Evolutionary conservation across 2,113 vertebrate species (phyloP).

Genomic region (Cryptomyrus ogoouensis): DNA sequence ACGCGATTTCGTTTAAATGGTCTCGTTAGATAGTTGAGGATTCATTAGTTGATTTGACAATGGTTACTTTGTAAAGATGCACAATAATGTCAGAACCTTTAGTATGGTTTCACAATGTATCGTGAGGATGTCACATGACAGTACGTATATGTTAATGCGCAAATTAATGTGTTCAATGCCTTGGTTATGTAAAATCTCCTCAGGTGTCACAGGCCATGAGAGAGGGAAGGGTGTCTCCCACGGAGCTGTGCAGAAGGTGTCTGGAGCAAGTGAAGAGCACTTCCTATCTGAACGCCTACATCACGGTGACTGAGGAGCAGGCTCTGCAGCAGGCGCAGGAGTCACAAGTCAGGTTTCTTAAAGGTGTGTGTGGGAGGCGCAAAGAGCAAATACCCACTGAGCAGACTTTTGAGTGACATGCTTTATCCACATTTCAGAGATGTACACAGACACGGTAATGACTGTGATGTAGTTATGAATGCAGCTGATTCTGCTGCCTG

Average conservation of each 20-base stretch:
- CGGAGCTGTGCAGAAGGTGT: conserved; percentile 80
- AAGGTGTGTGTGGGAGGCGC: conserved; percentile 54
- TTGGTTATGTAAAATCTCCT: neutral
- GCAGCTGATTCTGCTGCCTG: neutral
- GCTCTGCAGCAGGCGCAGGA: conserved; percentile 80
- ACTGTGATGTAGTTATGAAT: neutral
- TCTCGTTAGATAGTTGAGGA: neutral
- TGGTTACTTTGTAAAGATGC: neutral
- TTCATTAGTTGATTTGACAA: neutral
- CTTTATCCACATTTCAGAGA: neutral
- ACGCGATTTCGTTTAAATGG: neutral
- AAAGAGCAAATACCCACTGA: neutral
- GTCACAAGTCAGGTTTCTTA: conserved; percentile 67
- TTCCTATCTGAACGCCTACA: conserved; percentile 78
- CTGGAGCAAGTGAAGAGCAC: conserved; percentile 75
- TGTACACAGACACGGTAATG: neutral
- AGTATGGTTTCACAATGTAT: neutral
- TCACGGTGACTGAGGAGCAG: conserved; percentile 73
- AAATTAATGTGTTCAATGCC: neutral
- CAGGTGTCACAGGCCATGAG: conserved; percentile 77
- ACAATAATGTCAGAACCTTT: neutral
- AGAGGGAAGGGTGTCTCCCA: conserved; percentile 71
- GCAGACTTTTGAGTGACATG: neutral
- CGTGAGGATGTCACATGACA: neutral
- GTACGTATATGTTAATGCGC: neutral